Conservation (phyloP, 30 jellyfish, hydroid and myxozoan genomes). For the Chrysaora quinquecirrha region DNA sequence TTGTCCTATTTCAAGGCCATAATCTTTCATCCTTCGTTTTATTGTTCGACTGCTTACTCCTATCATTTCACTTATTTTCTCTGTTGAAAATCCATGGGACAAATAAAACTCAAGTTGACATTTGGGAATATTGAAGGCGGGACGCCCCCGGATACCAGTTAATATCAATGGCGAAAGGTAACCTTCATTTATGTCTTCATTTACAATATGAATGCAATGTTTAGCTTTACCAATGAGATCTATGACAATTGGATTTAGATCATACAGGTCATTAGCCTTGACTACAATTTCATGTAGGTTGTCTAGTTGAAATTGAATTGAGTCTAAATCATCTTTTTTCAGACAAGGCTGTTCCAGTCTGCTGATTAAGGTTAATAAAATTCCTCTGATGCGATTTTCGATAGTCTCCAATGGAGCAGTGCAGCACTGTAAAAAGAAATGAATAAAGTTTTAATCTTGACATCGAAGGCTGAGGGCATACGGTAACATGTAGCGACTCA, state of each 20-base stretch:
- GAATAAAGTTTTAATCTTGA: too few species aligned
- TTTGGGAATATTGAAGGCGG: background rate
- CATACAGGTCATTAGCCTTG: slow-evolving; percentile 1
- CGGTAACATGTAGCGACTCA: too few species aligned
- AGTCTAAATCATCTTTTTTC: background rate
- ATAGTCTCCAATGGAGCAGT: background rate
- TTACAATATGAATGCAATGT: background rate
- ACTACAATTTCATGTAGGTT: background rate
- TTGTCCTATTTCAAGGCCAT: background rate
- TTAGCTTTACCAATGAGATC: background rate
- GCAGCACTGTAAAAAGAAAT: too few species aligned
- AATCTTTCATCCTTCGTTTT: background rate
- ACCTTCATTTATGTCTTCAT: background rate
- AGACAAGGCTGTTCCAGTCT: background rate
- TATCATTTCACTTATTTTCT: background rate
- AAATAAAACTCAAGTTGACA: background rate
- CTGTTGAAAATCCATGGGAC: background rate
- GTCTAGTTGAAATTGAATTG: background rate
- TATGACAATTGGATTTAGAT: background rate
- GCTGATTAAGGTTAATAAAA: background rate
- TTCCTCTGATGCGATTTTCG: background rate
- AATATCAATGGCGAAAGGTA: background rate
- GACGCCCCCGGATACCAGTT: background rate
- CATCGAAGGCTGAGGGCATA: too few species aligned
- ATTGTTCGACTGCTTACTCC: background rate